Conservation (phyloP, 2,113 vertebrate genomes). For the Perca schrenkii region DNA sequence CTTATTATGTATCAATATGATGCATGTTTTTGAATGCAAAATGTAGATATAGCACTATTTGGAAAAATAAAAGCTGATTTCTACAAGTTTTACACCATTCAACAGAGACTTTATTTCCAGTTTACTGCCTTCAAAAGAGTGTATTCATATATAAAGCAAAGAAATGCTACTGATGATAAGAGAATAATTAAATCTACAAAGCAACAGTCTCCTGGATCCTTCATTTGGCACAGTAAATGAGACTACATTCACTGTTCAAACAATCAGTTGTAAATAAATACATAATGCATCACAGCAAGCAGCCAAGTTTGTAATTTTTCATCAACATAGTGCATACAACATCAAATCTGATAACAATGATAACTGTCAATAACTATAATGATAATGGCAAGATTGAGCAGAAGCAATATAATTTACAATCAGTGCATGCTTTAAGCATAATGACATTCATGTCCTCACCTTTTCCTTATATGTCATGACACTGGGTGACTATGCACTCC, state of each 20-base stretch:
- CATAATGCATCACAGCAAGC: conserved; percentile 86
- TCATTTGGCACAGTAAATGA: conserved; percentile 80
- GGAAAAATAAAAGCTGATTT: conserved; percentile 14
- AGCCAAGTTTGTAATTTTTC: conserved; percentile 82
- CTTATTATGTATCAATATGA: neutral
- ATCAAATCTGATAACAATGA: conserved; percentile 87
- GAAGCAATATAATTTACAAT: conserved; percentile 89
- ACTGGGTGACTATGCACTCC: conserved; percentile 74
- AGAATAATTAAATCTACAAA: conserved; percentile 81
- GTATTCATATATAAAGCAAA: conserved; percentile 83
- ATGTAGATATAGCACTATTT: neutral
- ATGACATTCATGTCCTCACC: conserved; percentile 84
- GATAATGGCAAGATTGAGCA: conserved; percentile 80
- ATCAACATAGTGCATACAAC: conserved; percentile 88
- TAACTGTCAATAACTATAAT: conserved; percentile 82
- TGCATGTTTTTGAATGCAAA: neutral
- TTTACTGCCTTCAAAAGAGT: conserved; percentile 83
- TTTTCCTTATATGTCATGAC: conserved; percentile 75
- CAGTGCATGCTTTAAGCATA: conserved; percentile 86
- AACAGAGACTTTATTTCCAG: conserved; percentile 84
- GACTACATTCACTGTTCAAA: conserved; percentile 77
- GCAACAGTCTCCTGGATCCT: conserved; percentile 78
- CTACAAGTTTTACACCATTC: conserved; percentile 70
- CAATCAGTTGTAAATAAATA: conserved; percentile 83
- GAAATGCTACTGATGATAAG: conserved; percentile 82